Evolutionary conservation across 1,140 invertebrate genomes (phyloP).

Genomic region (Agrilus planipennis): DNA sequence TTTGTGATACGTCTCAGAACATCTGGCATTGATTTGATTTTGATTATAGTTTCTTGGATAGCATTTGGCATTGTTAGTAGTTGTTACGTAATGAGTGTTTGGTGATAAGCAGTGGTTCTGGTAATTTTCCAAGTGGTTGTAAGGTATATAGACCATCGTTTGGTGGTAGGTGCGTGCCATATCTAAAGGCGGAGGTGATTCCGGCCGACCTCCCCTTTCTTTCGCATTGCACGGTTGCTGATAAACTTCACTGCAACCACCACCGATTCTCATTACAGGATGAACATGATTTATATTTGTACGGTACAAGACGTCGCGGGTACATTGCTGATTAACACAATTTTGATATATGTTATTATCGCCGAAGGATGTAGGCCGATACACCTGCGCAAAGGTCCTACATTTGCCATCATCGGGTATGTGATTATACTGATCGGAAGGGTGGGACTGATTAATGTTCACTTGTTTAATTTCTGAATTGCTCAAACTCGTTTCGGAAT

Average conservation of each 20-base stretch:
- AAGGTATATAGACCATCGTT: constrained; percentile 65
- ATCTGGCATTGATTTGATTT: constrained; percentile 30
- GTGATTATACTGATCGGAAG: constrained; percentile 22
- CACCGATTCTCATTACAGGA: constrained; percentile 24
- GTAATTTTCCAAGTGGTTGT: constrained; percentile 40
- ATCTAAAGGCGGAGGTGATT: constrained; percentile 50
- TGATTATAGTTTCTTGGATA: constrained; percentile 26
- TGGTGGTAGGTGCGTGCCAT: constrained; percentile 46
- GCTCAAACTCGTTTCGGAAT: constrained; percentile 43
- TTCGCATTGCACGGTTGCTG: constrained; percentile 36
- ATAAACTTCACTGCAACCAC: constrained; percentile 31
- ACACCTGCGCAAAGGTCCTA: constrained; percentile 32
- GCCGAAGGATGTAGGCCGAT: constrained; percentile 28
- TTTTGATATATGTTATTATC: constrained; percentile 41
- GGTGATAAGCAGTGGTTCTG: constrained; percentile 15
- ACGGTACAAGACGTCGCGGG: constrained; percentile 28
- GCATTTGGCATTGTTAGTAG: constrained; percentile 23
- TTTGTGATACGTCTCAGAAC: constrained; percentile 22
- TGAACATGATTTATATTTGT: constrained; percentile 24
- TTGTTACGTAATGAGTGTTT: constrained; percentile 32
- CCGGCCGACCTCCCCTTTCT: constrained; percentile 40
- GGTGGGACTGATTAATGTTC: constrained; percentile 20
- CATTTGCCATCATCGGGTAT: constrained; percentile 18
- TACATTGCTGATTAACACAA: constrained; percentile 39
- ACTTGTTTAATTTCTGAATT: constrained; percentile 19